phyloP scores from a whole-genome alignment of 2,797 vertebrate genomes.

The Vultur gryphus region DNA sequence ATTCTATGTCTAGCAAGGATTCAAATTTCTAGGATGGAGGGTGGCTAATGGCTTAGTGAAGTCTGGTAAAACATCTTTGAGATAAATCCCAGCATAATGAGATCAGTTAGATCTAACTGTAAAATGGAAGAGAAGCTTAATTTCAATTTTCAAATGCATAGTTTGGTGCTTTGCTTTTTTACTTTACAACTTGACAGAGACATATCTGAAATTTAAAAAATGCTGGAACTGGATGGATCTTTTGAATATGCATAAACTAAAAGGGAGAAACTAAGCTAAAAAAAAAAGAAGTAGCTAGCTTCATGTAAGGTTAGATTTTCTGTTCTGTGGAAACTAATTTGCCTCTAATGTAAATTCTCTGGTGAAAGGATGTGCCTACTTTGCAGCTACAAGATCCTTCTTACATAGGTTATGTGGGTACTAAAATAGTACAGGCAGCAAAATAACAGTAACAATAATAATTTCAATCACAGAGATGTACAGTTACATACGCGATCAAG shows the following conservation, averaged over 20 bases:
- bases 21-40: slow-evolving; percentile 54
- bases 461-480: neutral
- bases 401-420: neutral
- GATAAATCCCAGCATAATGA: slow-evolving; percentile 56
- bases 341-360: neutral
- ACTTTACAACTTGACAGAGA: neutral
- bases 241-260: slow-evolving; percentile 17
- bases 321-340: neutral
- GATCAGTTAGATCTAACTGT: slow-evolving; percentile 45
- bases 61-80: slow-evolving; percentile 47
- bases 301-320: neutral
- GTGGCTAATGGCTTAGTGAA: slow-evolving; percentile 33
- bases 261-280: neutral
- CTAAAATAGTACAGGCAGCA: neutral
- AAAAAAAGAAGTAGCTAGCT: neutral
- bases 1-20: slow-evolving; percentile 59
- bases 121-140: slow-evolving; percentile 31
- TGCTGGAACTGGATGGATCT: neutral
- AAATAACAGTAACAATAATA: neutral
- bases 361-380: neutral
- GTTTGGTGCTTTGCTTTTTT: slow-evolving; percentile 20
- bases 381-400: neutral
- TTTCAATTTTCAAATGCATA: slow-evolving; percentile 39
- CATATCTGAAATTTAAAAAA: neutral
- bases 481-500: neutral